Base-by-base conservation (phyloP, 2,797 vertebrate species). In the Spinus pinus region DNA sequence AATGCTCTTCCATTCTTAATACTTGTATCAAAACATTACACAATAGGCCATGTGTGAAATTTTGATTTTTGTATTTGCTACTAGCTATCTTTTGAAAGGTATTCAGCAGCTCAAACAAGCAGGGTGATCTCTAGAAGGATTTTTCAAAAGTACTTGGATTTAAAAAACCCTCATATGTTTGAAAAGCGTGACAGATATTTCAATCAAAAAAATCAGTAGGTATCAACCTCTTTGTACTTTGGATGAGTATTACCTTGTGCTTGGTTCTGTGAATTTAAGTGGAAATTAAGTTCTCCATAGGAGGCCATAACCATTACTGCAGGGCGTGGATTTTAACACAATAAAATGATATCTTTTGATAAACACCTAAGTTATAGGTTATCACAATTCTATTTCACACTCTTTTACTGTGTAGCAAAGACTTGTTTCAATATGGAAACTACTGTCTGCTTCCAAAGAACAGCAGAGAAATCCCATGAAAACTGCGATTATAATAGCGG, bases 401-500 rank as follows among this genome's bases (percentile, higher is more conserved):
- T 86, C 31, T 90, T 82, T 85, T 86, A 72, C 44, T 70, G 31
- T 65, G 44, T 49, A 69, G 27, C 30, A 78, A 9, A 66, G 44
- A 60, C 41, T 81, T 71, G 11, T 64, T 93, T 88, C 77, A 92
- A 49, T 51, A 67, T 33, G 37, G 82, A 94, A 94, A 92, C 58
- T 84, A 51, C 47, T 23, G 15, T 53, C 70, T 88, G 39, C 33
- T 91, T 91, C 80, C 49, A 90, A 94, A 80, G 44, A 95, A 89
- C 87, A 91, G 85, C 82, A 91, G 62, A 70, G 46, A 93, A 95
- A 95, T 96, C 79, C 77, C 91, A 84, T 94, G 82, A 91, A 96
- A 94, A 95, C 77, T 70, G 72, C 87, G 90, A 90, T 94, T 94
- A 94, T 81, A 88, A 62, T 65, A 94, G 71, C 84, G 75, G 71